A percentile compares a stretch with the other conserved stretches of the same genome.
These are phyloP conservation scores for Chunga burmeisteri DNA, from an alignment of 2,113 vertebrate species.

Conservation along the genomic window DNA sequence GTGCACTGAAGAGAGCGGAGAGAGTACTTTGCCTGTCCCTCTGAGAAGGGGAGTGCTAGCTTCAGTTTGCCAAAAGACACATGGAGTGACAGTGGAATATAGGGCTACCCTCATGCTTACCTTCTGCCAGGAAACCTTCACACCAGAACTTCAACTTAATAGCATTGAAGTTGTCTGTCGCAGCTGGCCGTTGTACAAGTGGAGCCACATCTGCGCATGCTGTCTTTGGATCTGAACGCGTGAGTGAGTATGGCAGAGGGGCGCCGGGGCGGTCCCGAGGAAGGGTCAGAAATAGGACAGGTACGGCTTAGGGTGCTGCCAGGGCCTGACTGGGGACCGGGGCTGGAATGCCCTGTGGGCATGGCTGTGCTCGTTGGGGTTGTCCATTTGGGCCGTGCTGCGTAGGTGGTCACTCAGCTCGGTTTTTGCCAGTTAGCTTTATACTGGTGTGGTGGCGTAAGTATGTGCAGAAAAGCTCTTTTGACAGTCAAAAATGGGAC, in stretches of 20 bases:
- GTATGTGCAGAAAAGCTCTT: background rate
- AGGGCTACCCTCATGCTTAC: background rate
- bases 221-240: background rate
- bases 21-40: background rate
- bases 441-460: background rate
- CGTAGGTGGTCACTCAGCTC: background rate
- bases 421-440: background rate
- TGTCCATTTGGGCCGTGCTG: accelerated
- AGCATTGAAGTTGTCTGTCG: background rate
- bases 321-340: background rate
- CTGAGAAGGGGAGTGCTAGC: background rate
- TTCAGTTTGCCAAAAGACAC: background rate
- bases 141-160: background rate
- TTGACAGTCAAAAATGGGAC: background rate
- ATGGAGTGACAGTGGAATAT: background rate
- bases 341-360: background rate
- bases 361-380: background rate
- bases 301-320: accelerated
- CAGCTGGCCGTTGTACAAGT: background rate
- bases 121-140: background rate
- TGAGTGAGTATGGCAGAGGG: accelerated
- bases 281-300: background rate
- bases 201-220: background rate
- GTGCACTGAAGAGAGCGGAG: background rate
- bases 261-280: accelerated